Evolutionary conservation across 2,113 vertebrate species (phyloP).

Genomic region (Pseudorhombus dupliciocellatus): DNA sequence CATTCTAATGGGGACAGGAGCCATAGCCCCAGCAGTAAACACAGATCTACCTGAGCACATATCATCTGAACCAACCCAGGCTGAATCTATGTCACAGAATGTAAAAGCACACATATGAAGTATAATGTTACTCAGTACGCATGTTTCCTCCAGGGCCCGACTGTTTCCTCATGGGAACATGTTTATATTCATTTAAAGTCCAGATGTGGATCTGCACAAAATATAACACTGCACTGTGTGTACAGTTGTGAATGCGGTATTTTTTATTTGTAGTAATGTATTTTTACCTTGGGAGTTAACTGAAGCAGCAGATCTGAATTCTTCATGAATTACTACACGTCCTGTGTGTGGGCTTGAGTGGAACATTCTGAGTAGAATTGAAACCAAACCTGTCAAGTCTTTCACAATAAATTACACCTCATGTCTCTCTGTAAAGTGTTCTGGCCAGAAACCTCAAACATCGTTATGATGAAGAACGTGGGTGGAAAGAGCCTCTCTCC

Average conservation of each 20-base stretch:
- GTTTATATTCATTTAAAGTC: too few relatives aligned
- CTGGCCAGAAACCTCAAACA: constrained; percentile 27
- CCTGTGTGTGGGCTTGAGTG: background rate
- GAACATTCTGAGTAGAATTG: constrained; percentile 1
- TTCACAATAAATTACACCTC: background rate
- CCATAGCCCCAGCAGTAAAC: background rate
- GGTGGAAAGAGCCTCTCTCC: constrained; percentile 26
- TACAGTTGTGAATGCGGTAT: background rate
- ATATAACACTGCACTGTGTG: background rate
- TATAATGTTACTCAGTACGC: too few relatives aligned
- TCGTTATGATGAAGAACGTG: constrained; percentile 47
- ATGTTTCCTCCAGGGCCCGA: too few relatives aligned
- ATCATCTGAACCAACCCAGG: background rate
- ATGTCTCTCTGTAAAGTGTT: constrained; percentile 24
- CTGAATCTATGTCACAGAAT: background rate
- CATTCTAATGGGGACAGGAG: background rate
- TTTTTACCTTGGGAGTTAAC: background rate
- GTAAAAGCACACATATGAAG: background rate
- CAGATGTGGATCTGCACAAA: too few relatives aligned
- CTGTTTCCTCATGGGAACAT: too few relatives aligned
- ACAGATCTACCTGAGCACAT: background rate
- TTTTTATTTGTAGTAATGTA: background rate
- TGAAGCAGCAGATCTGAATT: background rate
- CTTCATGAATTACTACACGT: background rate
- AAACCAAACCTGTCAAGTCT: background rate